Base-by-base conservation (phyloP, 1,140 invertebrate species). In the Trialeurodes vaporariorum region DNA sequence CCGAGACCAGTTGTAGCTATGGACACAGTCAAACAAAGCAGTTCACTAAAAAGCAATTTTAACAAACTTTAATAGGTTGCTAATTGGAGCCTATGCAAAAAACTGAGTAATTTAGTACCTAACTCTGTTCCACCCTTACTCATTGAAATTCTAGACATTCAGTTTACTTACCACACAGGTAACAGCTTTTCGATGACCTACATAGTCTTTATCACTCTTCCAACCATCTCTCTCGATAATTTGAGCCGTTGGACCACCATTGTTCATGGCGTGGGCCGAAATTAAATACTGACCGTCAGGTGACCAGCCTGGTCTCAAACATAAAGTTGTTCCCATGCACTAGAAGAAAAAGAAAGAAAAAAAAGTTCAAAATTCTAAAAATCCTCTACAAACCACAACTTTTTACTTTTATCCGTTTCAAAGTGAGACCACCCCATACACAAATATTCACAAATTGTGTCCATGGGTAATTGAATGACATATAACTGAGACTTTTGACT, bases 231-330 rank as follows among this genome's bases (percentile, higher is more conserved):
- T 80, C 78, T 96, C 92, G 25, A 96, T 90, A 64, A 96, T 94
- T 77, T 92, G 90, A 1, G 95, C 94, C 0, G 94, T 97, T 1
- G 95, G 94, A 5, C 94, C 95, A 25, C 90, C 92, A 65, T 96
- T 94, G 79, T 98, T 98, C 92, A 98, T 98, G 0, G 96, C 95
- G 82, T 98, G 95, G 2, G 96, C 95, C 0, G 94, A 96, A 1
- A 98, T 88, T 60, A 98, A 81, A 79, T 96, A 97, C 72, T 94
- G 90, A 1, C 97, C 97, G 81, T 98, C 96, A 1, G 97, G 96
- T 27, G 95, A 98, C 97, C 97, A 99, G 49, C 90, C 91, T 11
- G 96, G 80, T 23, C 97, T 82, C 21, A 98, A 79, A 1, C 98
- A 91, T 77, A 97, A 93, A 12, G 96, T 98, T 5, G 94, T 98